Evolutionary conservation across 2,113 vertebrate species (phyloP), one percentile per base, ranked within the genome.

Genomic region (Perca fluviatilis): DNA sequence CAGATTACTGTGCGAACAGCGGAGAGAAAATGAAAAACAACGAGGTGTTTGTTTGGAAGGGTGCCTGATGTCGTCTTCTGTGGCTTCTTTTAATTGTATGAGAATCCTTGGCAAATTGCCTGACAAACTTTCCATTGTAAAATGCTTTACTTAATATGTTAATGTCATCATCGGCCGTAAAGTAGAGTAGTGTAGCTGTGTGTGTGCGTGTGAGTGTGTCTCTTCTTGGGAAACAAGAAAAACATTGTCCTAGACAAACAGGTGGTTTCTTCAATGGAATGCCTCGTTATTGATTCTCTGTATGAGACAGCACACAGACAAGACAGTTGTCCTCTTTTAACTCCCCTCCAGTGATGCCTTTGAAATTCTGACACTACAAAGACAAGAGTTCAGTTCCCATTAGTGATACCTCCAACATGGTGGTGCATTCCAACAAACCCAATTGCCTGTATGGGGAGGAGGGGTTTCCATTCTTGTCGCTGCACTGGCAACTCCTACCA

Each of bases 141-240:
- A 74, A 51, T 68, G 65, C 36, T 82, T 80, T 76, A 85, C 69
- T 86, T 86, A 88, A 89, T 80, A 85, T 88, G 74, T 75, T 85
- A 87, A 87, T 87, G 63, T 50, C 49, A 83, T 40, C 0, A 15
- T 25, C 6, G 13, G 60, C 46, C 77, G 65, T 47, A 33, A 5
- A 79, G 25, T 33, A 30, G 11, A 58, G 40, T 12, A 47, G 30
- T 68, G 61, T 6, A 25, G 46, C 7, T 14, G 21, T 36, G 33
- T 71, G 46, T 67, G 15, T 61, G n/a, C 12, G 46, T 12, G 67
- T 43, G 19, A 11, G 53, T 36, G 25, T 86, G 78, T 27, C 27
- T 27, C 27, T 27, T 27, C 27, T 27, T 27, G 2, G 27, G 27
- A 27, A 47, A 58, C 11, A 30, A 57, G 1, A 23, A 9, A 85